Evolutionary conservation across 37 sponge, comb jelly and placozoan species (phyloP).

Genomic region (Corticium candelabrum): DNA sequence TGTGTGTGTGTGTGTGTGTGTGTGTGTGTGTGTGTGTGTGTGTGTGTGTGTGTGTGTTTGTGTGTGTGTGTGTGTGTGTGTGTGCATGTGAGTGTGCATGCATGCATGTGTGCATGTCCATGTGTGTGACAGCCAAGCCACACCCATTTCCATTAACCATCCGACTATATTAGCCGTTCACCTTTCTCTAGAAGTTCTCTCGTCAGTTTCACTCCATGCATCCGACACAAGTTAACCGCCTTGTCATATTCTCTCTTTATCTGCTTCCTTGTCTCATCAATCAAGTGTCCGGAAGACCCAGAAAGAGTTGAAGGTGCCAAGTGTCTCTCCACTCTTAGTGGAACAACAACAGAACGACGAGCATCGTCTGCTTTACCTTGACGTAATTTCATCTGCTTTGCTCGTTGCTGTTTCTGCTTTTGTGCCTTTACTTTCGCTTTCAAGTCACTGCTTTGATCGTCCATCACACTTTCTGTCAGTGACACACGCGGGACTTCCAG

Average conservation of each 20-base stretch:
- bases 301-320: background rate
- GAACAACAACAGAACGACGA: background rate
- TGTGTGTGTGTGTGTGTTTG: constrained; percentile 1
- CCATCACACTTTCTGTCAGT: background rate
- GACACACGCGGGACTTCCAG: background rate
- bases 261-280: background rate
- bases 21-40: constrained; percentile 5
- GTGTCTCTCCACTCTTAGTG: background rate
- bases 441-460: background rate
- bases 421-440: background rate
- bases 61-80: no score
- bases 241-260: background rate
- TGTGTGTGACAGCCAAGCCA: no score
- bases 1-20: constrained; percentile 5
- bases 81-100: no score
- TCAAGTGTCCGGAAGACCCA: background rate
- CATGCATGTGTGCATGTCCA: no score
- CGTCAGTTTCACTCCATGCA: background rate
- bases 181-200: background rate
- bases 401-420: background rate
- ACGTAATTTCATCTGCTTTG: background rate
- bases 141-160: no score
- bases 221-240: background rate
- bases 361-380: background rate
- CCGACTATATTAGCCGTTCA: background rate